phyloP scores from a whole-genome alignment of 2,888 invertebrate genomes.

The Agriopis marginaria region DNA sequence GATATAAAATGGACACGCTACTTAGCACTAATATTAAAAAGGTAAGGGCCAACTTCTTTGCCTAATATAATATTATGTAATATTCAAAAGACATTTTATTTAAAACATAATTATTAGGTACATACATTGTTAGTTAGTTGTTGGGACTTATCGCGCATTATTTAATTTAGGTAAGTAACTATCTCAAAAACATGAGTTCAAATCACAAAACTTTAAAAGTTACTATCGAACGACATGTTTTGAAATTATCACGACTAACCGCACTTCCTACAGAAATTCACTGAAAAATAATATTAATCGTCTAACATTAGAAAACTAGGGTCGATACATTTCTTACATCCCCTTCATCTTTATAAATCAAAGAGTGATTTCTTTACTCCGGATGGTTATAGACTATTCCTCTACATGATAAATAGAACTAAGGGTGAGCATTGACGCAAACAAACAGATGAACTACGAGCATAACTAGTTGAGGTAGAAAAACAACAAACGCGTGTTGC shows the following conservation, averaged over 20 bases:
- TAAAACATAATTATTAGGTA: too few relatives aligned
- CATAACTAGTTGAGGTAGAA: constrained; percentile 11
- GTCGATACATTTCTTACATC: constrained; percentile 33
- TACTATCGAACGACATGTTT: background rate
- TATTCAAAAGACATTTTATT: too few relatives aligned
- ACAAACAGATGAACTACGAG: constrained; percentile 29
- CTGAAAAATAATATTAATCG: constrained; percentile 29
- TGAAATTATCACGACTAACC: background rate
- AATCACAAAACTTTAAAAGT: background rate
- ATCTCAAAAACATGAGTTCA: too few relatives aligned
- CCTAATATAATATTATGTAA: too few relatives aligned
- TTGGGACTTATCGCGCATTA: too few relatives aligned
- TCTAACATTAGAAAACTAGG: constrained; percentile 23
- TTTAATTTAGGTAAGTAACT: too few relatives aligned
- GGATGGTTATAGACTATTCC: constrained; percentile 41
- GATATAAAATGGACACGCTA: too few relatives aligned
- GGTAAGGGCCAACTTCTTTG: too few relatives aligned
- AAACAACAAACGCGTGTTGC: background rate
- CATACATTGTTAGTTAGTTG: too few relatives aligned
- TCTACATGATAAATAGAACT: constrained; percentile 43
- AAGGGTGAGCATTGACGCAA: constrained; percentile 38
- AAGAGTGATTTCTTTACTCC: constrained; percentile 43
- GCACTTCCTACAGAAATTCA: background rate
- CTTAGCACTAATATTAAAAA: too few relatives aligned
- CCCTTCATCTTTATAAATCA: constrained; percentile 42